Evolutionary conservation across 2,888 invertebrate genomes (phyloP).

Genomic region (Tuberolachnus salignus): DNA sequence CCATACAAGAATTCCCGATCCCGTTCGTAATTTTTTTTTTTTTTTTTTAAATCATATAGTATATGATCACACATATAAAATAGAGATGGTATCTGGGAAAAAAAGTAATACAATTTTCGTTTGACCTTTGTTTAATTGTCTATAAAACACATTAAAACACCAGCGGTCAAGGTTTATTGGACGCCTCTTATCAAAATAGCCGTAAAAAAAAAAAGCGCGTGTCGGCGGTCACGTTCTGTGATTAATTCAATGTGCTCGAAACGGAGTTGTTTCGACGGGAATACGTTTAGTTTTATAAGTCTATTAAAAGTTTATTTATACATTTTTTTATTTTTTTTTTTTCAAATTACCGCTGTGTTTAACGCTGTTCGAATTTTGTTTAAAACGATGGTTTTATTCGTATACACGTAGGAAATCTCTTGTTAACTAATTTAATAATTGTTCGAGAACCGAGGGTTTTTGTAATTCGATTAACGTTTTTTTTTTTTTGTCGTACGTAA

Average conservation of each 20-base stretch:
- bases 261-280: not conserved
- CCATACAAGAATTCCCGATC: too few relatives aligned
- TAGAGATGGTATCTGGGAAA: not conserved
- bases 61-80: too few relatives aligned
- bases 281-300: constrained; percentile 2
- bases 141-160: too few relatives aligned
- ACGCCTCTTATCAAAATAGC: not conserved
- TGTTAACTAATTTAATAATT: constrained; percentile 35
- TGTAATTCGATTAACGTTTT: constrained; percentile 49
- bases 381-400: constrained; percentile 31
- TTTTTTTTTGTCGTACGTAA: constrained; percentile 8
- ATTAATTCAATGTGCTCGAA: constrained; percentile 30
- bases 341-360: constrained; percentile 2
- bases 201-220: not conserved
- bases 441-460: constrained; percentile 34
- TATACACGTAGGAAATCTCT: constrained; percentile 35
- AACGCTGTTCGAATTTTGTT: constrained; percentile 33
- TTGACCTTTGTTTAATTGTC: too few relatives aligned
- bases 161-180: too few relatives aligned
- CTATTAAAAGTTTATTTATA: constrained; percentile 35
- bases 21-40: too few relatives aligned
- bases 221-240: constrained; percentile 15
- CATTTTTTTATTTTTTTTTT: not conserved
- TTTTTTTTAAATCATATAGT: too few relatives aligned
- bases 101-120: too few relatives aligned